Conservation (phyloP, 2,797 vertebrate genomes). For the Neosilurus hyrtlii region DNA sequence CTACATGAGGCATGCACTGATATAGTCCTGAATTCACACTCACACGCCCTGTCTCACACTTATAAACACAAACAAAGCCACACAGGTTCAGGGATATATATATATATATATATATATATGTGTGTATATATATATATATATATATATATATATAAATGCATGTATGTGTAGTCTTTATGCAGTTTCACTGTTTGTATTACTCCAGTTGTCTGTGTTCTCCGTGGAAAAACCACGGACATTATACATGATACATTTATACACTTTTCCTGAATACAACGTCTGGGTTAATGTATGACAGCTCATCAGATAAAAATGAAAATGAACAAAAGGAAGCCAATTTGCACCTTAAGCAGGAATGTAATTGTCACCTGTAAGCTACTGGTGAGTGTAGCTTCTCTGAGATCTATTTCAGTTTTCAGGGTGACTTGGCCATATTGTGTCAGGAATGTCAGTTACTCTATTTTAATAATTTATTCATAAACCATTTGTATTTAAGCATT, state of each 20-base stretch:
- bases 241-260: background rate
- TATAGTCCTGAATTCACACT: conserved; percentile 34
- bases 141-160: no score
- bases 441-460: background rate
- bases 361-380: no score
- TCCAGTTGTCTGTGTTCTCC: background rate
- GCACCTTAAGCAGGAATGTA: no score
- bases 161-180: no score
- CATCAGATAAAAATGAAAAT: background rate
- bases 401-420: background rate
- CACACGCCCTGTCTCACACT: conserved; percentile 34
- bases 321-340: background rate
- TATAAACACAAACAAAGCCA: conserved; percentile 35
- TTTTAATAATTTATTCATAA: background rate
- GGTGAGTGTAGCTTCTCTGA: no score
- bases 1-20: conserved; percentile 54
- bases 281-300: background rate
- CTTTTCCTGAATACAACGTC: background rate
- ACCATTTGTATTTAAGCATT: background rate
- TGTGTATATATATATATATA: no score
- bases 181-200: background rate
- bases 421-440: background rate
- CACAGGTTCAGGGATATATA: background rate
- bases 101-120: no score
- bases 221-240: background rate